Evolutionary conservation across 2,113 vertebrate genomes (phyloP), one percentile per base, ranked within the genome.

Genomic region (Rhinichthys klamathensis): DNA sequence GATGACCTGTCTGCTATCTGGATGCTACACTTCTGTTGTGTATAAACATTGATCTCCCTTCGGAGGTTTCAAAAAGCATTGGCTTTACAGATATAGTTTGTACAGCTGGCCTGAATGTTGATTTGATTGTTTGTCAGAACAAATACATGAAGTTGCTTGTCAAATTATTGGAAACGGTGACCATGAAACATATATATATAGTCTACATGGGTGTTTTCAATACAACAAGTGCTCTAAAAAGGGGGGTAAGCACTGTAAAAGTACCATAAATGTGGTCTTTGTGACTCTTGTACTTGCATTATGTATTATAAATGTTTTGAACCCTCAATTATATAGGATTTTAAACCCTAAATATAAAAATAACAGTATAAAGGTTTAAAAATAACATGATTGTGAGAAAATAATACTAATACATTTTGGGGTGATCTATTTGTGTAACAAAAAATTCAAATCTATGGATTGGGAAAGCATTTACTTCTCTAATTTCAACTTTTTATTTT

Each of bases 41-140:
- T 81, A 27, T 81, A 81, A 69, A 67, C 79, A 32, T 51, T 81
- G 61, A 67, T 81, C 44, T 67, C 30, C 6, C 69, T 11, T 0
- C 11, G 79, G 61, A 49, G 41, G 15, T 46, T 46, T 18, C 16
- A 46, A 54, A 74, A 27, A 16, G 23, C 21, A 58, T 56, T 77
- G 51, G 16, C 30, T 35, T 77, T 35, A 79, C 76, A 79, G 41
- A 38, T 79, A 35, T 79, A 38, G 54, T 60, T 41, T 60, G 21
- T 8, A n/a, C 10, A n/a, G 30, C 18, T 56, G 4, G 4, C 54
- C 54, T 23, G 38, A 77, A 56, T 38, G 75, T 21, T 38, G 27
- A n/a, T 75, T 49, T 51, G 13, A 25, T 69, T 0, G 65, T 69
- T 69, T 69, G 3, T 35, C 27, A 3, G 7, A 67, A 16, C 65